phyloP scores from a whole-genome alignment of 2,113 vertebrate genomes.

The Caracal caracal region DNA sequence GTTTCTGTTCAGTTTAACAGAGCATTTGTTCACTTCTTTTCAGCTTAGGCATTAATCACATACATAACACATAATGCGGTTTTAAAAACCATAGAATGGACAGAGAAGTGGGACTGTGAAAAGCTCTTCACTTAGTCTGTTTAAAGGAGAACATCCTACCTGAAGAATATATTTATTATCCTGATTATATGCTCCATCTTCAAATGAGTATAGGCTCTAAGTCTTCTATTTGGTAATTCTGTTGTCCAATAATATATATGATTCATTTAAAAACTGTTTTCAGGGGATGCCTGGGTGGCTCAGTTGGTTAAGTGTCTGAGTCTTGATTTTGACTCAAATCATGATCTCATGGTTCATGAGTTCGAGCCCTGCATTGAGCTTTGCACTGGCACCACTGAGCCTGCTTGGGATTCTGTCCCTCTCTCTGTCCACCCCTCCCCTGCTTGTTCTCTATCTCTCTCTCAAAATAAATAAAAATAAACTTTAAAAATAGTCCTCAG shows the following conservation, averaged over 20 bases:
- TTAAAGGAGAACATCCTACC: neutral
- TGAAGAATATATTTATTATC: neutral
- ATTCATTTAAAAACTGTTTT: neutral
- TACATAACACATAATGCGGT: neutral
- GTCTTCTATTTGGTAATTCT: neutral
- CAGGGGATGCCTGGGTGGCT: too few relatives aligned
- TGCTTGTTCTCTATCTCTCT: too few relatives aligned
- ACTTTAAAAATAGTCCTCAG: neutral
- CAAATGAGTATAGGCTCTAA: neutral
- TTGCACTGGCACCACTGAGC: too few relatives aligned
- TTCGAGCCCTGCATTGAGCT: too few relatives aligned
- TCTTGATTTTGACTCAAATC: too few relatives aligned
- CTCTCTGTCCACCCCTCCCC: too few relatives aligned
- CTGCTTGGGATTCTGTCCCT: too few relatives aligned
- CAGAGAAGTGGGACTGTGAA: neutral
- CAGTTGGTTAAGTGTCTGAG: too few relatives aligned
- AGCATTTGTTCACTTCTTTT: constrained; percentile 60
- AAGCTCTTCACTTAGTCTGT: neutral
- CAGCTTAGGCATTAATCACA: constrained; percentile 33
- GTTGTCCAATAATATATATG: neutral
- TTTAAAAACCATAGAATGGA: neutral
- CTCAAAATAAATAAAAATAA: too few relatives aligned
- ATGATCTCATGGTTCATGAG: too few relatives aligned
- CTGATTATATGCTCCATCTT: neutral
- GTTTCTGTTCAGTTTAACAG: constrained; percentile 73